Percentiles rank a stretch among this genome's conserved stretches.
Conservation (phyloP, 2,888 invertebrate genomes). For the Melitaea athalia region DNA sequence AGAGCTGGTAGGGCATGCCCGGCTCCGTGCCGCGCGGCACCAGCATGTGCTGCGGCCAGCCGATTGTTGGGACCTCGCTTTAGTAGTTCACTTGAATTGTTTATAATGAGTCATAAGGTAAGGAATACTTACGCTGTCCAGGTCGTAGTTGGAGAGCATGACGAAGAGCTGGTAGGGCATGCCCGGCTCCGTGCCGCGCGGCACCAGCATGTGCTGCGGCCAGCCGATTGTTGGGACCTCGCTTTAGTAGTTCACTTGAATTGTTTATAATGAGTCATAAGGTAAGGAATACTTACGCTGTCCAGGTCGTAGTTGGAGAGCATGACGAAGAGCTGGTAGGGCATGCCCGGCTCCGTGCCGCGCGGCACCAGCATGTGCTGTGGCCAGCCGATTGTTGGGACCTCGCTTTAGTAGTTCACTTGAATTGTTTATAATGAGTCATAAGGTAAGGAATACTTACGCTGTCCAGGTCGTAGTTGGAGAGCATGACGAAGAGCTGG, state of each 20-base stretch:
- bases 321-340: constrained; percentile 89
- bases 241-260: too few species aligned
- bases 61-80: constrained; percentile 51
- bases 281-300: constrained; percentile 66
- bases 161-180: constrained; percentile 87
- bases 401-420: too few species aligned
- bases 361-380: constrained; percentile 90
- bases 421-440: constrained; percentile 47
- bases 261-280: constrained; percentile 54
- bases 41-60: constrained; percentile 93
- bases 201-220: constrained; percentile 91
- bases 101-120: constrained; percentile 56
- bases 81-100: too few species aligned
- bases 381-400: constrained; percentile 86
- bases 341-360: constrained; percentile 85
- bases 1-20: constrained; percentile 86
- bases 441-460: constrained; percentile 66
- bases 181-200: constrained; percentile 86
- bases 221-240: constrained; percentile 80
- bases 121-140: constrained; percentile 81
- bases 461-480: constrained; percentile 86
- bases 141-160: constrained; percentile 88
- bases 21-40: constrained; percentile 86
- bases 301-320: constrained; percentile 88
- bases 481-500: constrained; percentile 89